Conservation (phyloP, 2,888 invertebrate genomes). For the Neoaliturus tenellus region DNA sequence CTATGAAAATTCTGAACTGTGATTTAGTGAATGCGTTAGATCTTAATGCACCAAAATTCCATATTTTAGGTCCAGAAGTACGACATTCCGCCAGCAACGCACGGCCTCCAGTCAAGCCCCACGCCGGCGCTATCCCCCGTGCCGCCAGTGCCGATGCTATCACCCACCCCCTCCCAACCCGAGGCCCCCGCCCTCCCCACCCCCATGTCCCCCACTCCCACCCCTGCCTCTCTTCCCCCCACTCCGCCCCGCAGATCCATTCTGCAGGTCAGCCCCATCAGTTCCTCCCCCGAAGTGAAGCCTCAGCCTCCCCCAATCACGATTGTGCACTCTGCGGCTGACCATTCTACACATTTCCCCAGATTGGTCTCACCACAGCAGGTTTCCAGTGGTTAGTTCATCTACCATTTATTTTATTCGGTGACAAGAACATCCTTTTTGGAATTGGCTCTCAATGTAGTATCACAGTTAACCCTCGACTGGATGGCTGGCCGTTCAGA, state of each 20-base stretch:
- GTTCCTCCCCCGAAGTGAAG: constrained; percentile 8
- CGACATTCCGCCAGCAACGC: constrained; percentile 76
- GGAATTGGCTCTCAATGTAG: too few species aligned
- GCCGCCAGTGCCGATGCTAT: not conserved
- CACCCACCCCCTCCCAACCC: constrained; percentile 7
- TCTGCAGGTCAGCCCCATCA: constrained; percentile 33
- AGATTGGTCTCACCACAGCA: not conserved
- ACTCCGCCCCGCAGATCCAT: constrained; percentile 10
- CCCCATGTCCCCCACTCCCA: constrained; percentile 37
- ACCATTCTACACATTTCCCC: not conserved
- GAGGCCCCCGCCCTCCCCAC: constrained; percentile 65
- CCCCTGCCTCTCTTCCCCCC: not conserved
- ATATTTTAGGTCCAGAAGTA: constrained; percentile 74
- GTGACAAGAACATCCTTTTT: too few species aligned
- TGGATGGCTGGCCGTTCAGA: too few species aligned
- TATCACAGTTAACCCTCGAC: too few species aligned
- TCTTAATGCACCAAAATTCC: too few species aligned
- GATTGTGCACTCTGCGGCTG: not conserved
- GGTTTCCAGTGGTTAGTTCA: not conserved
- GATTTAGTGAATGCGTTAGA: too few species aligned
- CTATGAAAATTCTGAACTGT: too few species aligned
- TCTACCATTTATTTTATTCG: not conserved
- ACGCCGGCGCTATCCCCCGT: constrained; percentile 35
- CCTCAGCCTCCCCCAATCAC: not conserved
- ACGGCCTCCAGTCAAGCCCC: constrained; percentile 32